Evolutionary conservation across 2,113 vertebrate genomes (phyloP).

Genomic region (Cyanocitta stelleri): DNA sequence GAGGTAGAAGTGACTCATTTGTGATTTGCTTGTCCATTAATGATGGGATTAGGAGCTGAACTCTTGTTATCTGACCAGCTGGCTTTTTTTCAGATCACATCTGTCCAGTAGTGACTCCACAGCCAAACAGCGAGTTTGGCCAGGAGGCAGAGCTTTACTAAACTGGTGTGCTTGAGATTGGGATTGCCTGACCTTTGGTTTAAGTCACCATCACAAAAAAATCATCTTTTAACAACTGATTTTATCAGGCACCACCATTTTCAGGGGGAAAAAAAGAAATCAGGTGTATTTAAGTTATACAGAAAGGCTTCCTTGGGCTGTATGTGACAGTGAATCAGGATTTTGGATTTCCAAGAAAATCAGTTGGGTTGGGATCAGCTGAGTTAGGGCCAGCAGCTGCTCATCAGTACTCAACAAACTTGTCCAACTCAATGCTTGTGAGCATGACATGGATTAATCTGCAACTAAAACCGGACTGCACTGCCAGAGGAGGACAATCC

Average conservation of each 20-base stretch:
- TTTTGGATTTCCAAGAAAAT: neutral
- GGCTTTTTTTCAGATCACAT: conserved; percentile 6
- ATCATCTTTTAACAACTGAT: neutral
- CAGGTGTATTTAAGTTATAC: neutral
- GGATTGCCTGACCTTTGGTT: neutral
- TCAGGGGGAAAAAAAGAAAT: neutral
- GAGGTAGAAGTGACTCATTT: conserved; percentile 34
- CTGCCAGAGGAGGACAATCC: neutral
- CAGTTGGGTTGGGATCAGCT: neutral
- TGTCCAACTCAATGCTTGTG: neutral
- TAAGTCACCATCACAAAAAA: neutral
- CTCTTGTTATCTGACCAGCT: conserved; percentile 19
- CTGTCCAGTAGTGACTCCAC: neutral
- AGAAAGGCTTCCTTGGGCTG: neutral
- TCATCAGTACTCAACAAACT: neutral
- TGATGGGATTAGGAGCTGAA: conserved; percentile 8
- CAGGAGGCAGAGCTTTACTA: neutral
- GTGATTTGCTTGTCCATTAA: neutral
- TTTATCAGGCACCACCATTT: neutral
- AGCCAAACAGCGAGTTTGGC: neutral
- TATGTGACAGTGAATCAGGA: neutral
- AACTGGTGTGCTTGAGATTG: fast-evolving
- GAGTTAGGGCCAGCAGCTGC: neutral
- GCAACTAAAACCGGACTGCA: neutral
- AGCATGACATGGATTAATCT: neutral